Base-by-base conservation (phyloP, 2,888 invertebrate genomes). In the Pyralis farinalis region DNA sequence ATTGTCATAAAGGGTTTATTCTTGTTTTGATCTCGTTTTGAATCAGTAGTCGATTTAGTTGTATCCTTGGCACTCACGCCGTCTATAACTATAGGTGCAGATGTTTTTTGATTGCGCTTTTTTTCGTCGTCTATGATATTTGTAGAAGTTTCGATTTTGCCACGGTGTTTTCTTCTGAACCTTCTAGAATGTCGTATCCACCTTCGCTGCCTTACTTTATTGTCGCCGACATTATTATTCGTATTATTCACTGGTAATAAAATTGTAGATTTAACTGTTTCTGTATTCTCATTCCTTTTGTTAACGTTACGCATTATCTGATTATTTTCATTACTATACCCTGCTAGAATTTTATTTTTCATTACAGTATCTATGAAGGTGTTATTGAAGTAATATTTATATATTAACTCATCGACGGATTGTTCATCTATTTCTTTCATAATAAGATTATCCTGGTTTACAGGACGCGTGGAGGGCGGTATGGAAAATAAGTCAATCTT, bases 311-410 rank as follows among this genome's bases (percentile, higher is more conserved):
- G 52, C 0, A 55, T 43, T 5, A 55, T 43, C 3, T 53, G 55
- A 3, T 55, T 43, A 8, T 53, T 62, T 0, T 68, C 67, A 1
- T 56, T 43, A 1, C 51, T 45, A 6, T 74, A 63, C 7, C 64
- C 64, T 0, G 70, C 55, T 1, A 86, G 33, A 12, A 85, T 55
- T 45, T 83, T 78, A 11, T 54, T 78, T 44, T 69, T 84, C 71
- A 87, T 83, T 2, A 85, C 32, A 20, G 61, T 75, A 35, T 87
- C 85, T 11, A 87, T 81, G 10, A 81, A 83, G 0, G 87, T 86
- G 25, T 88, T 87, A 41, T 88, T 87, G 22, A 88, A 88, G 37
- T 87, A 88, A 38, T 79, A 84, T 70, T 86, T 87, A 52, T 84
- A 86, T 2, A 88, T 74, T 43, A 88, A 66, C 44, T 87, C 87